phyloP scores from a whole-genome alignment of 2,797 vertebrate species.

The Dendrocincla fuliginosa region DNA sequence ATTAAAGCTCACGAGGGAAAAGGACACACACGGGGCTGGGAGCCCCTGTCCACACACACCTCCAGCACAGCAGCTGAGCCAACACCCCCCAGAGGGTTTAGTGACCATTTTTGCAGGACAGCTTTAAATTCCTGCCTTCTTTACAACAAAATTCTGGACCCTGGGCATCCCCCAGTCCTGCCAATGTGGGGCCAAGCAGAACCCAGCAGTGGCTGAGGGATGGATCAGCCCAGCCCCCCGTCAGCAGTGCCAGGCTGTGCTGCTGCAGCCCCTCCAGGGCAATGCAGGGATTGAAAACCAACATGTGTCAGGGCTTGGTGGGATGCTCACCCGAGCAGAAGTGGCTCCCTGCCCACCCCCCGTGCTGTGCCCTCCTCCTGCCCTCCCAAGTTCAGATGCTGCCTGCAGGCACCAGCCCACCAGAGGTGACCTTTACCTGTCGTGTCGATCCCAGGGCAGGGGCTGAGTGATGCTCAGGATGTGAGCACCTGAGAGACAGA shows the following conservation, averaged over 20 bases:
- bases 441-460: fast-evolving
- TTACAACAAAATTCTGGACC: neutral
- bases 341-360: neutral
- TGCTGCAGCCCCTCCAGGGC: neutral
- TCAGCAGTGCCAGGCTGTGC: neutral
- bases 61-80: neutral
- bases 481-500: neutral
- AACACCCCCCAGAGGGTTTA: neutral
- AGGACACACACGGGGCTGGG: fast-evolving
- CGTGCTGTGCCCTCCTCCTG: neutral
- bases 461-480: neutral
- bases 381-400: neutral
- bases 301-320: neutral
- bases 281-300: neutral
- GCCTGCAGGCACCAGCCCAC: neutral
- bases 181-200: neutral
- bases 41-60: neutral
- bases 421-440: neutral
- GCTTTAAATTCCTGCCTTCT: neutral
- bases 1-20: neutral
- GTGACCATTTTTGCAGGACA: neutral
- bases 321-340: neutral
- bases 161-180: neutral
- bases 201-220: neutral
- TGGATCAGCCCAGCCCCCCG: neutral